These are phyloP conservation scores for Benthosema pterotum DNA, from an alignment of 2,797 vertebrate species.

Conservation along the genomic window DNA sequence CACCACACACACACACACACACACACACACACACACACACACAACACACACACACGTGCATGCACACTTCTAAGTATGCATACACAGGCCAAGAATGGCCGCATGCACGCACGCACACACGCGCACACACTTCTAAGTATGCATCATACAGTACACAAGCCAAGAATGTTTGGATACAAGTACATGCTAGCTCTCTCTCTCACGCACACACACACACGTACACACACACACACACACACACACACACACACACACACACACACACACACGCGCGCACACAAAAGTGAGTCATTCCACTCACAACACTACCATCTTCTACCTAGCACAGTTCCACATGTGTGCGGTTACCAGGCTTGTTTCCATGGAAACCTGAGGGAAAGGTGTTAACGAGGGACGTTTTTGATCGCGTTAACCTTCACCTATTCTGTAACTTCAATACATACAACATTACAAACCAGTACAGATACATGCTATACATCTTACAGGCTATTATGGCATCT, in stretches of 20 bases:
- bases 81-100: too few relatives aligned
- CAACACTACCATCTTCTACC: conserved; percentile 13
- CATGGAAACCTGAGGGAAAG: conserved; percentile 68
- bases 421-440: conserved; percentile 10
- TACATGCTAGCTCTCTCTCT: too few relatives aligned
- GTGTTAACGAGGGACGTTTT: conserved; percentile 65
- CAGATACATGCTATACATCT: too few relatives aligned
- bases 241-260: conserved; percentile 1
- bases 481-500: too few relatives aligned
- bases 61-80: too few relatives aligned
- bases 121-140: conserved; percentile 1
- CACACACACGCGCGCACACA: conserved; percentile 1
- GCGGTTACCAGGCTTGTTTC: conserved; percentile 66
- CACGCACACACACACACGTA: conserved; percentile 2
- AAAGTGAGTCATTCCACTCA: conserved; percentile 39
- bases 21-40: too few relatives aligned
- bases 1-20: too few relatives aligned
- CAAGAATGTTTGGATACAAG: too few relatives aligned
- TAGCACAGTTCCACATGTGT: conserved; percentile 44
- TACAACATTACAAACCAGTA: conserved; percentile 1
- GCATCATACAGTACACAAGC: too few relatives aligned
- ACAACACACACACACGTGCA: too few relatives aligned
- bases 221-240: not conserved
- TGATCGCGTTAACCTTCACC: conserved; percentile 46
- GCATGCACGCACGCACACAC: too few relatives aligned